Percentiles rank a stretch among this genome's conserved stretches.
These are phyloP conservation scores for Collichthys lucidus DNA, from an alignment of 2,113 vertebrate species.

Conservation along the genomic window DNA sequence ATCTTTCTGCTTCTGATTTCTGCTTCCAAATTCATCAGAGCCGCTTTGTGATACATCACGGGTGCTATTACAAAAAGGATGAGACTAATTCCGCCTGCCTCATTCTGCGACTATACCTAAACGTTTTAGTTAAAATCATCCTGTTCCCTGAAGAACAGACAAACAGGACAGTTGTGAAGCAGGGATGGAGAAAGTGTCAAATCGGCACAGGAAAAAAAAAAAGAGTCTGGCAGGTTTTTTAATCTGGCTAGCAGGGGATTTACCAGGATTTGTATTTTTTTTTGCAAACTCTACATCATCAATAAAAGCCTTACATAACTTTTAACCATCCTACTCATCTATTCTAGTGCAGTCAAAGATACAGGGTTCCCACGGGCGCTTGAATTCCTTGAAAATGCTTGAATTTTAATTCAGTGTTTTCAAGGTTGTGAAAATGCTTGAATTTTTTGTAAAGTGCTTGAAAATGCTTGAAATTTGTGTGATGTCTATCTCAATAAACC, in stretches of 20 bases:
- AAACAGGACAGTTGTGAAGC: slow-evolving; percentile 7
- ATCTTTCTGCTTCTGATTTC: not conserved
- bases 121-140: not conserved
- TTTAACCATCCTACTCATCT: not conserved
- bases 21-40: not conserved
- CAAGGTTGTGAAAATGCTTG: no score
- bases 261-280: not conserved
- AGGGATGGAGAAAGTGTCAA: not conserved
- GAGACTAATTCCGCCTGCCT: not conserved
- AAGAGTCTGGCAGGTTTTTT: slow-evolving; percentile 25
- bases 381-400: no score
- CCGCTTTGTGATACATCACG: not conserved
- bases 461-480: no score
- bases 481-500: no score
- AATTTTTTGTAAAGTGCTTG: no score
- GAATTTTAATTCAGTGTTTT: no score
- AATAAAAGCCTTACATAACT: slow-evolving; percentile 28
- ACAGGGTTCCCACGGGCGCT: no score
- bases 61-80: not conserved
- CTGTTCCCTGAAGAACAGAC: slow-evolving; percentile 2
- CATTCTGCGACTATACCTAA: not conserved
- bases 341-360: slow-evolving; percentile 20
- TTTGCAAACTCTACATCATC: slow-evolving; percentile 27
- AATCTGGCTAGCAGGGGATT: slow-evolving; percentile 20
- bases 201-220: not conserved